A percentile compares a stretch with the other conserved stretches of the same genome.
phyloP scores from a whole-genome alignment of 2,797 vertebrate genomes.

The Diplodus sargus region DNA sequence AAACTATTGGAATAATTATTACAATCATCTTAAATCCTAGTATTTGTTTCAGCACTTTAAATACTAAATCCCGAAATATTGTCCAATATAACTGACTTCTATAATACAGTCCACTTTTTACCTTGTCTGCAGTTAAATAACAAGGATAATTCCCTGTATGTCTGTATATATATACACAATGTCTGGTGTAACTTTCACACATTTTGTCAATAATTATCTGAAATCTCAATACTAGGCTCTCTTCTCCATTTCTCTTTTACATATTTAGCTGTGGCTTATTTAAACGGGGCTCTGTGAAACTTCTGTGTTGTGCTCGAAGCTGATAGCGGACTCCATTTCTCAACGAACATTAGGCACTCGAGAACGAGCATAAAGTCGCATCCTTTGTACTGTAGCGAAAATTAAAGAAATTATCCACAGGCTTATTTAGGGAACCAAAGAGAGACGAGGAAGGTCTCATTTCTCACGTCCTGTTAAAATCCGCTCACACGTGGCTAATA shows the following conservation, averaged over 20 bases:
- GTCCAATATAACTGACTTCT: neutral
- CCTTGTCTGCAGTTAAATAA: neutral
- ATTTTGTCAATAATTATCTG: neutral
- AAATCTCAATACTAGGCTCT: neutral
- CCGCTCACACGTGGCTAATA: too few species aligned
- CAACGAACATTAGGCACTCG: too few species aligned
- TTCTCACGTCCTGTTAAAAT: too few species aligned
- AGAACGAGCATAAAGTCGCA: too few species aligned
- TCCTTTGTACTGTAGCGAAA: too few species aligned
- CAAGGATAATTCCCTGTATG: neutral
- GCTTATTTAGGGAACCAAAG: neutral
- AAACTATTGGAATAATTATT: too few species aligned
- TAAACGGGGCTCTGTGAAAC: too few species aligned
- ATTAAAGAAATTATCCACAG: too few species aligned
- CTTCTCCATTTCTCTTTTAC: neutral
- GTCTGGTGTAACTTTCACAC: neutral
- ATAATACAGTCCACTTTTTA: neutral
- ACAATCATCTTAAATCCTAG: neutral
- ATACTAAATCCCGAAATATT: neutral
- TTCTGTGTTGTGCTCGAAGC: too few species aligned
- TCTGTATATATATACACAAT: fast-evolving
- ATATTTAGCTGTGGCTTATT: neutral
- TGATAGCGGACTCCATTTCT: too few species aligned
- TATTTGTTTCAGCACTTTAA: neutral
- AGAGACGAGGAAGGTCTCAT: too few species aligned